Evolutionary conservation across 2,113 vertebrate genomes (phyloP).

Genomic region (Pseudonaja textilis): DNA sequence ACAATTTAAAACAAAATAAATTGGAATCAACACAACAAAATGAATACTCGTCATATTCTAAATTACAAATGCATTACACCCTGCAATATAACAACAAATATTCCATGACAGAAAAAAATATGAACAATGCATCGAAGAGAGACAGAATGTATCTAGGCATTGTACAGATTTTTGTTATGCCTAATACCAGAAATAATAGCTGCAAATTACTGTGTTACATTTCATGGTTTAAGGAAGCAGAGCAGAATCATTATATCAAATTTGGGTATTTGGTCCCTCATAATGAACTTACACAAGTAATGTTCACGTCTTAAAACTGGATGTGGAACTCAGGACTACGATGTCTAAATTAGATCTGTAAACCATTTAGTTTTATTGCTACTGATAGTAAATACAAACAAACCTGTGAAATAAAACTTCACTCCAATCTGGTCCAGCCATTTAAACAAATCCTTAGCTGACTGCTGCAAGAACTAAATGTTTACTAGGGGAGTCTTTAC

Average conservation of each 20-base stretch:
- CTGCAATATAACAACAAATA: neutral
- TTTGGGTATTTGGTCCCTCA: neutral
- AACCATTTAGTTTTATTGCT: conserved; percentile 26
- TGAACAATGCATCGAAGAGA: neutral
- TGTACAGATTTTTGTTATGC: neutral
- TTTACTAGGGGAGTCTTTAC: conserved; percentile 21
- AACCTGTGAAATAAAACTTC: conserved; percentile 8
- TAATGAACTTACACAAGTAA: conserved; percentile 4
- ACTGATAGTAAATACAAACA: conserved; percentile 15
- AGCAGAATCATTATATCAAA: conserved; percentile 13
- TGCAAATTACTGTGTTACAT: neutral
- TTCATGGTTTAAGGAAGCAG: neutral
- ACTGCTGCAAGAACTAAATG: conserved; percentile 26
- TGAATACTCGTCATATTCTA: neutral
- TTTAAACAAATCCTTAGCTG: neutral
- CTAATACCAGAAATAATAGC: neutral
- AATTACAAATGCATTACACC: neutral
- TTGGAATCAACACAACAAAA: neutral
- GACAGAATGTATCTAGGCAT: neutral
- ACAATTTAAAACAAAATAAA: neutral
- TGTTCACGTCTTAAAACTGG: conserved; percentile 27
- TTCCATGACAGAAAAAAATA: neutral
- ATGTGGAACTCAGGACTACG: neutral
- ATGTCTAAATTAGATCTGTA: conserved; percentile 24
- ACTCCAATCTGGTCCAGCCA: conserved; percentile 1